Evolutionary conservation across 1,140 invertebrate genomes (phyloP), one percentile per base, ranked within the genome.

Genomic region (Bactericera cockerelli): DNA sequence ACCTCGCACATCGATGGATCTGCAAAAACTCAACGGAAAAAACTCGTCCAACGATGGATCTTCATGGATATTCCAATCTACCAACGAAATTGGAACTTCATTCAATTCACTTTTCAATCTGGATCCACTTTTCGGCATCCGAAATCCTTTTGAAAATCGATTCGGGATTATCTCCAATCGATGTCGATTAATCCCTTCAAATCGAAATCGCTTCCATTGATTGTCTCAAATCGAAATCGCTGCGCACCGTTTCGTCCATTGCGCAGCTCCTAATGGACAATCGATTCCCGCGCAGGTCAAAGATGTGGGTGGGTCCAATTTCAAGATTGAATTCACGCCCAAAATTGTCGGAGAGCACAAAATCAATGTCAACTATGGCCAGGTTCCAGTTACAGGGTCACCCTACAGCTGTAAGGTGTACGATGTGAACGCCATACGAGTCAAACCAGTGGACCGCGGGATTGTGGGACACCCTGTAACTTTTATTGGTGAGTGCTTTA

Each of bases 331-430:
- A 69, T 93, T 92, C 70, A 86, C 85, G 56, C 89, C 90, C 4
- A 76, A 83, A 63, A 76, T 85, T 24, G 88, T 89, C 56, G 92
- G 92, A 36, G 93, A 97, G 70, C 91, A 97, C 71, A 81, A 86
- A 62, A 88, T 95, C 61, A 81, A 85, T 66, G 86, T 95, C 33
- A 84, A 80, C 42, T 84, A 89, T 63, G 81, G 81, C 65, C 84
- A 84, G 62, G 73, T 81, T 62, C 80, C 86, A 1, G 85, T 92
- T 55, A 81, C 82, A 24, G 89, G 89, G 28, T 92, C 88, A 67
- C 92, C 92, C 4, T 95, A 94, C 73, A 82, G 86, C 63, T 88
- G 89, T 63, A 94, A 95, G 77, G 90, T 94, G 13, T 96, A 96
- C 70, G 93, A 97, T 70, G 89, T 95, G 1, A 81, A 83, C 60